Conservation (phyloP, 2,888 invertebrate species). For the Ischnura elegans region DNA sequence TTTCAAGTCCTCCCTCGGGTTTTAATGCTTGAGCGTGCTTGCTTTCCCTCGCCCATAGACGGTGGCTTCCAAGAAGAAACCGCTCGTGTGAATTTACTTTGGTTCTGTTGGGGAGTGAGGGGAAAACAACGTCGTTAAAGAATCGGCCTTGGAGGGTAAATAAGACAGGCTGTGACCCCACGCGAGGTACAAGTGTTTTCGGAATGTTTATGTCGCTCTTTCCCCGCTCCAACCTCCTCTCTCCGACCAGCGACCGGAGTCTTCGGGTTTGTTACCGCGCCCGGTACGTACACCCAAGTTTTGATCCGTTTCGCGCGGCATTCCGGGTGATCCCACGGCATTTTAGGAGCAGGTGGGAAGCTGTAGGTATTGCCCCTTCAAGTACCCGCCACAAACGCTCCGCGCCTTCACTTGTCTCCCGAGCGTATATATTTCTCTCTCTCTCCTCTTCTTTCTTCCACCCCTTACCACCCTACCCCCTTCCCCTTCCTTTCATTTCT, state of each 20-base stretch:
- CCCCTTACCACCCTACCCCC: too few species aligned
- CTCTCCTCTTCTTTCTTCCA: too few species aligned
- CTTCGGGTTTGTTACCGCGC: not conserved
- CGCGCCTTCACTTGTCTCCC: constrained; percentile 8
- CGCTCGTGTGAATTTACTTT: constrained; percentile 28
- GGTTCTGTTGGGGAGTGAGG: not conserved
- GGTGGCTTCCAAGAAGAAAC: constrained; percentile 23
- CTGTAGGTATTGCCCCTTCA: not conserved
- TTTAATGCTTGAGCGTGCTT: not conserved
- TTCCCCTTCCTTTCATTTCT: not conserved
- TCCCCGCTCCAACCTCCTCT: not conserved
- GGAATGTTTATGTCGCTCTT: constrained; percentile 10
- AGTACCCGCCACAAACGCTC: not conserved
- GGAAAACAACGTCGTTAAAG: constrained; percentile 19
- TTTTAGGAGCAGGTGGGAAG: constrained; percentile 34
- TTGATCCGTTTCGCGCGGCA: not conserved
- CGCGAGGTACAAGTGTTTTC: not conserved
- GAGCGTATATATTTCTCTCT: too few species aligned
- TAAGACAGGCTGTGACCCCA: not conserved
- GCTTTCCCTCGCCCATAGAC: not conserved
- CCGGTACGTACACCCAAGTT: not conserved
- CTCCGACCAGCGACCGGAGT: not conserved
- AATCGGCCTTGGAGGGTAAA: constrained; percentile 31
- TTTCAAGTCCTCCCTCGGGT: not conserved
- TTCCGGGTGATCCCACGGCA: not conserved